These are phyloP conservation scores for Rhea americana DNA, from an alignment of 2,113 vertebrate species.

Conservation along the genomic window DNA sequence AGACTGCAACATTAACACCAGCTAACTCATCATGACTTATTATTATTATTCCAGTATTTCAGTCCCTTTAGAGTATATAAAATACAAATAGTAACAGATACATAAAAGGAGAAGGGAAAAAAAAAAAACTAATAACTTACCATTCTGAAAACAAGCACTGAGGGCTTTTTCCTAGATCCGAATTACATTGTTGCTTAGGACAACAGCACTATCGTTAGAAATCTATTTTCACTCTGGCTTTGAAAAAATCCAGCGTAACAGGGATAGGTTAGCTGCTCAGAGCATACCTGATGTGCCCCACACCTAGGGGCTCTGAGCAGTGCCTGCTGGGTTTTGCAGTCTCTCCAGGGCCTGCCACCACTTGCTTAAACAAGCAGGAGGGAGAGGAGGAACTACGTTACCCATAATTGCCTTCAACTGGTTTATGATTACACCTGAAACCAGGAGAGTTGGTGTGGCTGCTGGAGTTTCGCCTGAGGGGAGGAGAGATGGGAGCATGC, in stretches of 20 bases:
- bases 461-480: constrained; percentile 62
- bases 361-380: neutral
- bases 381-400: constrained; percentile 64
- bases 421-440: constrained; percentile 70
- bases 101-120: neutral
- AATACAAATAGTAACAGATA: neutral
- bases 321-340: constrained; percentile 69
- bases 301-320: neutral
- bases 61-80: neutral
- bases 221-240: neutral
- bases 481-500: neutral
- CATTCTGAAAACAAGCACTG: constrained; percentile 37
- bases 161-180: constrained; percentile 30
- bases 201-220: neutral
- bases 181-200: neutral
- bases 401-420: constrained; percentile 63
- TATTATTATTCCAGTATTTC: neutral
- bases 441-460: constrained; percentile 12
- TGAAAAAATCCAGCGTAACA: neutral
- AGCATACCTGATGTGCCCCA: neutral
- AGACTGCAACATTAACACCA: neutral
- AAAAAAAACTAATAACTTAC: constrained; percentile 57
- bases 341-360: neutral
- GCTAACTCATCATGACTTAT: neutral
- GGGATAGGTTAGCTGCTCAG: neutral